Evolutionary conservation across 2,888 invertebrate genomes (phyloP), one percentile per base, ranked within the genome.

Genomic region (Drosophila eohydei): DNA sequence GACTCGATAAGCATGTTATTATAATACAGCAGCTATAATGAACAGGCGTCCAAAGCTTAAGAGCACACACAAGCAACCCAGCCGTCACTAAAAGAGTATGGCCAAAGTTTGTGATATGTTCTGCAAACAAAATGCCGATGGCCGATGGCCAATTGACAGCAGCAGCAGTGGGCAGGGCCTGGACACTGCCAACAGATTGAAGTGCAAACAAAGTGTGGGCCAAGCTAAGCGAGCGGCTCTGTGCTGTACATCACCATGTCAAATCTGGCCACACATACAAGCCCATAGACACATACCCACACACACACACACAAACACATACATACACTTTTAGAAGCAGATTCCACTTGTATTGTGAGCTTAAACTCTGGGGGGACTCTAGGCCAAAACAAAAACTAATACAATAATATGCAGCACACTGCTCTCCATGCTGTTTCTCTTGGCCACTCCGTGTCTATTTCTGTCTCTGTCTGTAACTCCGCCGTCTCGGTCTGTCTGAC

Each of bases 101-200:
- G 66, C 64, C 56, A 86, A 86, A 88, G 74, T 86, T 86, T 88
- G 52, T 88, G 83, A 86, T 88, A 83, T 88, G 80, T 86, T 86
- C 82, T 68, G 84, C 88, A 86, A 86, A 86, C 83, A 86, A 86
- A 86, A 83, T 83, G 83, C 85, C 88, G 75, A 74, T 74, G 87
- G 84, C 83, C 83, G 75, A 74, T 74, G 87, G 84, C 83, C 83
- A 85, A 85, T 88, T 88, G 83, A 81, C 81, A 83, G 80, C 61
- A 41, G 59, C 21, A 51, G 57, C 30, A 57, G 51, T 46, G 46
- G 52, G 41, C 46, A 70, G 61, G 51, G 40, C 11, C 73, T 59
- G 83, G 70, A 62, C 58, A 70, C 16, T 48, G 78, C 56, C 71
- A 64, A 78, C 74, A 68, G 74, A 82, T 79, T 80, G 68, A 82